A percentile compares a stretch with the other conserved stretches of the same genome.
Conservation (phyloP, 92 coral and sea anemone genomes). For the Heteractis magnifica region DNA sequence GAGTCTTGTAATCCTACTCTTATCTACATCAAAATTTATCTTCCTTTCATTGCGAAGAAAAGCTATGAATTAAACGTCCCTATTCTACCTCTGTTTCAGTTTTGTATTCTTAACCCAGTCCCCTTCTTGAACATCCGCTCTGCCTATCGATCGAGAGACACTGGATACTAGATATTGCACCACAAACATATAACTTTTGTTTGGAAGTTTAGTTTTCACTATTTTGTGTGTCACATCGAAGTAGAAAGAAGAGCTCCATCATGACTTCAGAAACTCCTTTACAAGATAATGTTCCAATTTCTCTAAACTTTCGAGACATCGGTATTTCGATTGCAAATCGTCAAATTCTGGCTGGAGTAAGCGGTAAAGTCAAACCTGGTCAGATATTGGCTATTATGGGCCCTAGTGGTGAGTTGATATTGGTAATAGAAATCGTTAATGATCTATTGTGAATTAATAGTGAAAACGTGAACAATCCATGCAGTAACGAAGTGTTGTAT, state of each 20-base stretch:
- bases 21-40: too few relatives aligned
- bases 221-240: not conserved
- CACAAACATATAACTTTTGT: not conserved
- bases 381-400: constrained; percentile 95
- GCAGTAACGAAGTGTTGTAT: too few relatives aligned
- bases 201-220: not conserved
- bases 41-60: too few relatives aligned
- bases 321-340: constrained; percentile 52
- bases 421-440: not conserved
- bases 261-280: not conserved
- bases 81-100: too few relatives aligned
- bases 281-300: constrained; percentile 56
- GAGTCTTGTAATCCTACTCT: too few relatives aligned
- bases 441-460: too few relatives aligned
- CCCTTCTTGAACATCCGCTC: too few relatives aligned
- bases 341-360: constrained; percentile 65
- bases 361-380: constrained; percentile 90
- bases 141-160: not conserved
- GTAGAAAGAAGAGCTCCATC: not conserved
- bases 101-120: too few relatives aligned
- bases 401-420: constrained; percentile 80
- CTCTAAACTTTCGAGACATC: constrained; percentile 67
- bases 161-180: not conserved
- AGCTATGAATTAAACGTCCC: too few relatives aligned
- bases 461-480: too few relatives aligned